These are phyloP conservation scores for Enchytraeus crypticus DNA, from an alignment of 2,888 invertebrate species.

Conservation along the genomic window DNA sequence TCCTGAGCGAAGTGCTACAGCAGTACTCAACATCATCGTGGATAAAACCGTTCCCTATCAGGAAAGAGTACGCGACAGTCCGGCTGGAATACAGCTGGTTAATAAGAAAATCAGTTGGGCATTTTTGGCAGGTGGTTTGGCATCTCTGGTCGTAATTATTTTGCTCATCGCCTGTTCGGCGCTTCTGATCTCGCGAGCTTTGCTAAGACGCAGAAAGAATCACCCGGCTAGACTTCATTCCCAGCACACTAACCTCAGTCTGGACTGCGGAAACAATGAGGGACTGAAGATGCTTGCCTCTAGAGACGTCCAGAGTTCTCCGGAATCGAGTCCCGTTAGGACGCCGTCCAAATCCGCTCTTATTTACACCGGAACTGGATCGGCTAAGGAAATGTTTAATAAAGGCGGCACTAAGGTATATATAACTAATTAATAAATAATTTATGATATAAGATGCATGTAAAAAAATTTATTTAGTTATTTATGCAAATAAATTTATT, in stretches of 20 bases:
- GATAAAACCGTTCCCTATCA: conserved; percentile 17
- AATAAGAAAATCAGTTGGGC: background rate
- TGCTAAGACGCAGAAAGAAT: background rate
- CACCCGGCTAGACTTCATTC: background rate
- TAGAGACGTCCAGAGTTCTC: background rate
- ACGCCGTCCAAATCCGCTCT: background rate
- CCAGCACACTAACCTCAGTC: background rate
- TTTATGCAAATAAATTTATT: too few relatives aligned
- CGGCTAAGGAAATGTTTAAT: too few relatives aligned
- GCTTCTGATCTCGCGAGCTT: too few relatives aligned
- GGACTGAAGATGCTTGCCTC: conserved; percentile 6
- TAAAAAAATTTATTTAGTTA: too few relatives aligned
- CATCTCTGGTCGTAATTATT: background rate
- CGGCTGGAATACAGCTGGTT: background rate
- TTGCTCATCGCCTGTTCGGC: background rate
- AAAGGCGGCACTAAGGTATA: too few relatives aligned
- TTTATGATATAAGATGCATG: too few relatives aligned
- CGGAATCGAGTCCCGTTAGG: background rate
- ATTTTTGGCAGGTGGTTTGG: background rate
- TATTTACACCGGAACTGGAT: background rate
- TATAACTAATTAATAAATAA: too few relatives aligned
- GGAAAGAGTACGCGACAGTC: too few relatives aligned
- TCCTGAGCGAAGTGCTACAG: conserved; percentile 8
- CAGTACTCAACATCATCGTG: conserved; percentile 16
- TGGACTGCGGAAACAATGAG: background rate